A percentile compares a stretch with the other conserved stretches of the same genome.
Conservation (phyloP, 2,113 vertebrate genomes). For the Myrmophylax atrothorax region DNA sequence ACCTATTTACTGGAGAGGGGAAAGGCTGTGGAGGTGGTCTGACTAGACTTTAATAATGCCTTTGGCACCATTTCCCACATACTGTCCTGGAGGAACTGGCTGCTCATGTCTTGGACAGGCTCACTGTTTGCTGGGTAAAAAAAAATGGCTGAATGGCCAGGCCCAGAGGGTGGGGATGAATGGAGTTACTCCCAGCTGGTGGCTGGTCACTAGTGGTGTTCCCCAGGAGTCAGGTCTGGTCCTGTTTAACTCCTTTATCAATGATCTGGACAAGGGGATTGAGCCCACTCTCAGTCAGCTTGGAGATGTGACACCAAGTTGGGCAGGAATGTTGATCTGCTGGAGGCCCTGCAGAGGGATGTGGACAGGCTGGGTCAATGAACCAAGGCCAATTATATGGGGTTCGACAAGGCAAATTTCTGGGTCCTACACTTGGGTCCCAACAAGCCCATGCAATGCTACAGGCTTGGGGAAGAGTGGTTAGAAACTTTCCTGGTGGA, state of each 20-base stretch:
- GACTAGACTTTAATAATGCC: not conserved
- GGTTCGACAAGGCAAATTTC: not conserved
- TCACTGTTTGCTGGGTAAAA: not conserved
- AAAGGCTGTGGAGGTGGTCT: not conserved
- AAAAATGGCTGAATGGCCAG: not conserved
- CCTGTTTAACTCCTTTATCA: not conserved
- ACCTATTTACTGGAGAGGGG: not conserved
- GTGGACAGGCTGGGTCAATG: not conserved
- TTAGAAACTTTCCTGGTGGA: not conserved
- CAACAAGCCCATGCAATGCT: fast-evolving
- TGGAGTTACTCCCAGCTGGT: not conserved
- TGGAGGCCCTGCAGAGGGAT: not conserved
- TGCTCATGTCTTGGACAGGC: not conserved
- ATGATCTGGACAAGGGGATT: not conserved
- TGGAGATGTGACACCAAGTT: fast-evolving
- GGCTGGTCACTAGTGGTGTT: not conserved
- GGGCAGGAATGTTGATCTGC: not conserved
- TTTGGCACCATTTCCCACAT: not conserved
- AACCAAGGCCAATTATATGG: not conserved
- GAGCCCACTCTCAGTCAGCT: not conserved
- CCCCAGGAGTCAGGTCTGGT: not conserved
- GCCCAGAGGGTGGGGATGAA: not conserved
- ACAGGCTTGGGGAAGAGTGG: not conserved
- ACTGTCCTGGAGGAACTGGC: not conserved
- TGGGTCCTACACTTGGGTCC: not conserved